Evolutionary conservation across 1,140 invertebrate species (phyloP), one percentile per base, ranked within the genome.

Genomic region (Drosophila mauritiana): DNA sequence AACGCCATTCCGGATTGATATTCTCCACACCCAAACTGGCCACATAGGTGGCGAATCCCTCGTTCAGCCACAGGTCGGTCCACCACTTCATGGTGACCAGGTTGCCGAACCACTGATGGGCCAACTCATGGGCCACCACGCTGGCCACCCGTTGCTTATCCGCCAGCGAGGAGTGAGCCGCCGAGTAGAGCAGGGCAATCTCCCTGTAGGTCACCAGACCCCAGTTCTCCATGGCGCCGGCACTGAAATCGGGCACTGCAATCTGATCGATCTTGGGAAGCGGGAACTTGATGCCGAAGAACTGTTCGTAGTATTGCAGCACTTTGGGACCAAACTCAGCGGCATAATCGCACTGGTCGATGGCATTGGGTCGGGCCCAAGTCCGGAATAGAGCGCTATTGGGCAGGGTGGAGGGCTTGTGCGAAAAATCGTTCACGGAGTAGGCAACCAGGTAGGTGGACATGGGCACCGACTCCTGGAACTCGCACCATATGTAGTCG

Each of bases 41-140:
- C 68, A 95, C 94, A 92, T 95, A 97, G 0, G 96, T 96, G 4
- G 97, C 97, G 90, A 98, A 97, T 10, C 97, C 97, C 92, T 97
- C 97, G 92, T 97, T 97, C 4, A 98, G 93, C 97, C 97, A 98
- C 0, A 98, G 92, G 92, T 97, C 96, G 3, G 95, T 95, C 96
- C 96, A 97, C 96, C 96, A 97, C 81, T 95, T 94, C 94, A 96
- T 96, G 1, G 96, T 97, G 0, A 97, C 96, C 79, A 97, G 91
- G 91, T 97, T 92, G 31, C 91, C 91, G 91, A 96, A 96, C 96
- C 96, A 97, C 90, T 96, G 96, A 93, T 98, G 97, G 4, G 97
- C 97, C 76, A 92, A 34, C 92, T 97, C 97, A 76, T 97, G 97
- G 22, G 95, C 93, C 31, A 97, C 94, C 0, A 96, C 94, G 0